Evolutionary conservation across 2,888 invertebrate species (phyloP), one percentile per base, ranked within the genome.

Genomic region (Drosophila bunnanda): DNA sequence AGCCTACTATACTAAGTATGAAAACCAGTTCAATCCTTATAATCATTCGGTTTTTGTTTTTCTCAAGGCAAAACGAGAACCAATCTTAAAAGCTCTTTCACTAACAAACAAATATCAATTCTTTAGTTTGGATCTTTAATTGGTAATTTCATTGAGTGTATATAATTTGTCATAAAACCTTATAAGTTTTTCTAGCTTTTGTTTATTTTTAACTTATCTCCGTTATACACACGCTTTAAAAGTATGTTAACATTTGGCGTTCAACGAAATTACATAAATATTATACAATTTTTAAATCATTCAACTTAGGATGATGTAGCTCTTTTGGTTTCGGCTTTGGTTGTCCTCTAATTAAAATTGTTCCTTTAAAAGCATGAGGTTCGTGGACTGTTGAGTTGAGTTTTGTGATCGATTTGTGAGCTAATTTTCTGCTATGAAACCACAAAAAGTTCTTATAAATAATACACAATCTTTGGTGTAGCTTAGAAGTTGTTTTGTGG

Each of bases 161-260:
- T 80, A 82, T 71, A 76, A 78, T 82, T 76, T 78, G 53, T 82
- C 78, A 79, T 79, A 81, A 84, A 87, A 87, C 76, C 78, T 72
- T 67, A 25, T 55, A 44, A 28, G 54, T 17, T 36, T 25, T 69
- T 44, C 36, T 69, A 36, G 41, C 15, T 46, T 72, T 73, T 68
- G 34, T 79, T 87, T 71, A 55, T 67, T 73, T 15, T 50, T 20
- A 75, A 73, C 76, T 88, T 71, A 77, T 69, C 30, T 50, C 70
- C 73, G 65, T 70, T 70, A 75, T 82, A 79, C 64, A 82, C 70
- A 64, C 56, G 36, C 53, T 71, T 64, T 64, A 87, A 84, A 78
- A 78, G 61, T 78, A 60, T 79, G 70, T 80, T 82, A 88, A 83
- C 88, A 78, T 78, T 77, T 54, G 72, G 78, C 61, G 64, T 80